phyloP scores from a whole-genome alignment of 37 sponge, comb jelly and placozoan species.

The Geodia barretti region DNA sequence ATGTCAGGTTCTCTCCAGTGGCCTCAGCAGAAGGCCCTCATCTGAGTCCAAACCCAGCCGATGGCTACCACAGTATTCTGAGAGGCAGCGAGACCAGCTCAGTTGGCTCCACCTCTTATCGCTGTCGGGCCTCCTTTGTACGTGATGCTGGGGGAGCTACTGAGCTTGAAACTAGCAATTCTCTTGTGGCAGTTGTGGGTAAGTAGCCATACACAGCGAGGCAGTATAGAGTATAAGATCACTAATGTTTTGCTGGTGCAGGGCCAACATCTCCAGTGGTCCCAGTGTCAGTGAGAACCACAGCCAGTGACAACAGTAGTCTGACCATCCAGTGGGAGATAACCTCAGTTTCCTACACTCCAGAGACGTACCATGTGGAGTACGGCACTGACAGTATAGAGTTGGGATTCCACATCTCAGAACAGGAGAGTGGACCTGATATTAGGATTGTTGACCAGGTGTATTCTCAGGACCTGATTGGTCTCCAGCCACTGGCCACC shows the following conservation, averaged over 20 bases:
- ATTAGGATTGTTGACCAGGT: neutral
- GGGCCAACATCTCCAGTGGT: neutral
- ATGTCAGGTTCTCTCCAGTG: neutral
- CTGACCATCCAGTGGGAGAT: neutral
- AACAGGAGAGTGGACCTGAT: neutral
- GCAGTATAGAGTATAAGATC: too few species aligned
- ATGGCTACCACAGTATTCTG: neutral
- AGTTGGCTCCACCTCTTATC: neutral
- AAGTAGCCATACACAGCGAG: too few species aligned
- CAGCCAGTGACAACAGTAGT: neutral
- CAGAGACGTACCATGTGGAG: neutral
- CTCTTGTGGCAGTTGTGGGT: neutral
- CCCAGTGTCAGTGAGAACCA: neutral
- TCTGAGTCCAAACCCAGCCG: neutral
- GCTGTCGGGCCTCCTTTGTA: neutral
- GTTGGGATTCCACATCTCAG: neutral
- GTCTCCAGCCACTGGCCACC: neutral
- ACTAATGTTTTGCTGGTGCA: too few species aligned
- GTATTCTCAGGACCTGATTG: neutral
- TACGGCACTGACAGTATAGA: neutral
- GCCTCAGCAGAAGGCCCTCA: neutral
- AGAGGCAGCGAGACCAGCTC: neutral
- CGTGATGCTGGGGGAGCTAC: neutral
- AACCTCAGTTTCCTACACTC: constrained; percentile 4
- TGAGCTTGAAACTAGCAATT: neutral